Conservation (phyloP, 2,888 invertebrate genomes). For the Eupithecia centaureata region DNA sequence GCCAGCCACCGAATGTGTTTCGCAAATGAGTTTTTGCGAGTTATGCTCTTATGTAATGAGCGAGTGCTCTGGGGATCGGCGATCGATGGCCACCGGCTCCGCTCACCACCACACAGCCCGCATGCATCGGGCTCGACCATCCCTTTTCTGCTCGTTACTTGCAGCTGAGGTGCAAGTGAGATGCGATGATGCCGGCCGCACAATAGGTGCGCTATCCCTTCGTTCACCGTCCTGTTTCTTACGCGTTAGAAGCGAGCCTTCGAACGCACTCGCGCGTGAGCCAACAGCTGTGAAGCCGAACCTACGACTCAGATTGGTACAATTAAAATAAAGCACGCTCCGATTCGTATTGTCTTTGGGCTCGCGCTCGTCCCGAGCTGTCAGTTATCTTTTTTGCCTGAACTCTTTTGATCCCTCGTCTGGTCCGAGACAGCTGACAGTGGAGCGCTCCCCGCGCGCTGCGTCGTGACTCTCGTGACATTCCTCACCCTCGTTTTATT, state of each 20-base stretch:
- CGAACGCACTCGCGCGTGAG: constrained; percentile 33
- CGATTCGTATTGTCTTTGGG: constrained; percentile 39
- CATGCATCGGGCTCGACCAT: constrained; percentile 36
- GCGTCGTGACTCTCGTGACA: constrained; percentile 46
- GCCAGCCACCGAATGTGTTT: constrained; percentile 47
- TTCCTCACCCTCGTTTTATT: constrained; percentile 44
- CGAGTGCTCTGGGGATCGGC: constrained; percentile 38
- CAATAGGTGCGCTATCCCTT: constrained; percentile 39
- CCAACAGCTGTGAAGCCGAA: constrained; percentile 29
- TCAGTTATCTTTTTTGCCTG: constrained; percentile 44
- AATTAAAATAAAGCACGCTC: constrained; percentile 36
- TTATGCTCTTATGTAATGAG: constrained; percentile 48
- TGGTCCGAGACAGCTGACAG: constrained; percentile 46
- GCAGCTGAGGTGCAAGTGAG: constrained; percentile 34
- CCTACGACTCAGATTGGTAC: constrained; percentile 27
- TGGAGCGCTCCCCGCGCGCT: constrained; percentile 33
- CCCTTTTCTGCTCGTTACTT: constrained; percentile 33
- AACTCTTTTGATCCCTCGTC: constrained; percentile 47
- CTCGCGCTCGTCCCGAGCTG: constrained; percentile 35
- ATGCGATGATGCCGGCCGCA: constrained; percentile 33
- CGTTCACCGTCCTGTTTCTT: constrained; percentile 35
- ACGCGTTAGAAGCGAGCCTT: constrained; percentile 32
- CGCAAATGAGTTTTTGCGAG: constrained; percentile 56
- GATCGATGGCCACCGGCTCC: constrained; percentile 45
- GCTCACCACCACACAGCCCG: constrained; percentile 39